Evolutionary conservation across 2,888 invertebrate genomes (phyloP), one percentile per base, ranked within the genome.

Genomic region (Laothoe populi): DNA sequence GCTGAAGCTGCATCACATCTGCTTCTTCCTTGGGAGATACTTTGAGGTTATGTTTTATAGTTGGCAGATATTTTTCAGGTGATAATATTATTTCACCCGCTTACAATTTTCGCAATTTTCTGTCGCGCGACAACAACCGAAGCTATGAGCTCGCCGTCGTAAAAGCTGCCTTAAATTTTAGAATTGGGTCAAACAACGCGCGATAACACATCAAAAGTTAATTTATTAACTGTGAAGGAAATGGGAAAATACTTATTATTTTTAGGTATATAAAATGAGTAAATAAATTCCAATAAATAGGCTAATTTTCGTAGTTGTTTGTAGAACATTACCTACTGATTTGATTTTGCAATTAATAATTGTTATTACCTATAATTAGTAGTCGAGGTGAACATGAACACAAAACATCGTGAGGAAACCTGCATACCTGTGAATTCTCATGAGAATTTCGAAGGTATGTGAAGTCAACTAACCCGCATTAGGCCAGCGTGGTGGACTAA

Each of bases 121-220:
- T 31, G 16, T 35, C 53, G 11, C 19, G 35, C 53, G 35, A 53
- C 53, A 19, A 16, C 31, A 35, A n/a, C n/a, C n/a, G 7, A 13
- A 24, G 48, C 24, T 24, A 13, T n/a, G 4, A 11, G 31, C 35
- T 53, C 35, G 19, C 19, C 35, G 19, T 53, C 35, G 53, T 53
- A 53, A 53, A 53, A 53, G 8, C 19, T 16, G 53, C 35, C 35
- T 53, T 53, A 76, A 77, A 77, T 72, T 71, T 73, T 65, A 70
- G 74, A 82, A 79, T 67, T 79, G 76, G 78, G 81, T 81, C 79
- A 78, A 71, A 70, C 75, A 77, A 69, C 71, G 71, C 72, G 65
- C 73, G 70, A 70, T 75, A 77, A 74, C 70, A 69, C 64, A 72
- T 70, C 70, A 71, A 69, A 73, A 75, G 70, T 74, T 74, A 69